Conservation (phyloP, 2,888 invertebrate species). For the Megalurothrips usitatus region DNA sequence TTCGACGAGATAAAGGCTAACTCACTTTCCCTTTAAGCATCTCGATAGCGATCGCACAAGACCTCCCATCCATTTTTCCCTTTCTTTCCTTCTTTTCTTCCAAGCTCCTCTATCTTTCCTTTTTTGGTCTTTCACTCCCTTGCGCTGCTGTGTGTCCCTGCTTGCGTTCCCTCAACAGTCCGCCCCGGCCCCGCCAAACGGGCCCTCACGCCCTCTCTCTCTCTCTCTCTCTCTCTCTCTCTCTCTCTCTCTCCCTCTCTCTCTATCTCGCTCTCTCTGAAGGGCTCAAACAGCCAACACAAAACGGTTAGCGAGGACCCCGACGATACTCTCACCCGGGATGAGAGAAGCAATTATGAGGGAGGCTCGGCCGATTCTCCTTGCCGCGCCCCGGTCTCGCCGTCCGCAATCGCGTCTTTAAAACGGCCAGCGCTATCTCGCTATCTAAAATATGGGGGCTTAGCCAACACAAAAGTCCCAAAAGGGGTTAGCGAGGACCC, state of each 20-base stretch:
- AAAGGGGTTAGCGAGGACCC: not conserved
- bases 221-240: not conserved
- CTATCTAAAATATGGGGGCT: constrained; percentile 3
- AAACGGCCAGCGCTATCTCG: not conserved
- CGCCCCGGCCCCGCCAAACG: too few species aligned
- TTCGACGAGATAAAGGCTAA: not conserved
- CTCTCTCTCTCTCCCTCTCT: not conserved
- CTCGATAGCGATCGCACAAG: not conserved
- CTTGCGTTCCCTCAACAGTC: too few species aligned
- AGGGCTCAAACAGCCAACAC: not conserved
- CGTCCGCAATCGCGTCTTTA: not conserved
- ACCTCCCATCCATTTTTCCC: not conserved
- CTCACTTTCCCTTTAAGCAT: not conserved
- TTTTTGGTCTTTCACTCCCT: not conserved
- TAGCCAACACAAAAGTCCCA: not conserved
- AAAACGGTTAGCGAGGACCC: not conserved
- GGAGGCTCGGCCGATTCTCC: not conserved
- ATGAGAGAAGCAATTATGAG: constrained; percentile 12
- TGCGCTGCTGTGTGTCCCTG: too few species aligned
- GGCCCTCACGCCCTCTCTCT: not conserved
- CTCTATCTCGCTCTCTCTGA: not conserved
- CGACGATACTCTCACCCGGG: not conserved
- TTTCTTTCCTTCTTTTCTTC: not conserved
- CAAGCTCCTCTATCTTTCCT: not conserved
- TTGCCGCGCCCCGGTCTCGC: not conserved